Evolutionary conservation across 2,888 invertebrate genomes (phyloP).

Genomic region (Trissonchulus latispiculum): DNA sequence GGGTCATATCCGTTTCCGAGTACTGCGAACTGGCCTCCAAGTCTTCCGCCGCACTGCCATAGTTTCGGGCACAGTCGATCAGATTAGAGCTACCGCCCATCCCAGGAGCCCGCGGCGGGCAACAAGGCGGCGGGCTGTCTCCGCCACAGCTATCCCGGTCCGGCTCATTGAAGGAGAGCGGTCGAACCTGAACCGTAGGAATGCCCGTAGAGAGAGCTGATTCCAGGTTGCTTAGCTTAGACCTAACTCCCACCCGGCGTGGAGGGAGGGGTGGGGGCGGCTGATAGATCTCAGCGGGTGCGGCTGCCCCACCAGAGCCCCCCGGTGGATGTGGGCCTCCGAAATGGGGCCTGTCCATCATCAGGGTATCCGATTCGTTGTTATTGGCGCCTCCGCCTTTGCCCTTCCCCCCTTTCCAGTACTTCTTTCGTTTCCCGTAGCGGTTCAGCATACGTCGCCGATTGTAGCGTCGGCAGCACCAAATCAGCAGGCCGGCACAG

Average conservation of each 20-base stretch:
- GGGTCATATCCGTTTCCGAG: not conserved
- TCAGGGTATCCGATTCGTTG: not conserved
- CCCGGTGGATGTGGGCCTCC: not conserved
- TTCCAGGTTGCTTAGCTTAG: slow-evolving; percentile 24
- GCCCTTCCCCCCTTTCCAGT: too few relatives aligned
- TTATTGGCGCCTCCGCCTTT: not conserved
- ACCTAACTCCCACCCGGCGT: slow-evolving; percentile 25
- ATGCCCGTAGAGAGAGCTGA: slow-evolving; percentile 20
- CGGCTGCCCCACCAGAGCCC: slow-evolving; percentile 21
- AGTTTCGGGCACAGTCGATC: slow-evolving; percentile 58
- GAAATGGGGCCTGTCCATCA: not conserved
- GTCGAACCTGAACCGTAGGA: slow-evolving; percentile 14
- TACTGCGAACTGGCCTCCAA: slow-evolving; percentile 56
- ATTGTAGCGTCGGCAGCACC: not conserved
- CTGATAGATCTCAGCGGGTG: slow-evolving; percentile 49
- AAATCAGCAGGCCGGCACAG: not conserved
- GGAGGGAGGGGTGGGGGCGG: slow-evolving; percentile 42
- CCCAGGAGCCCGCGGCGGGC: not conserved
- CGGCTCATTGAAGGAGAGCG: slow-evolving; percentile 9
- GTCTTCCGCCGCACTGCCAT: slow-evolving; percentile 87
- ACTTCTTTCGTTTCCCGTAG: not conserved
- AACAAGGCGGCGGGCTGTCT: not conserved
- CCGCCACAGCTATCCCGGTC: not conserved
- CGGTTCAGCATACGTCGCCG: not conserved
- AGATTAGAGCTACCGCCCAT: slow-evolving; percentile 64